Base-by-base conservation (phyloP, 2,113 vertebrate species). In the Turdus rufiventris region DNA sequence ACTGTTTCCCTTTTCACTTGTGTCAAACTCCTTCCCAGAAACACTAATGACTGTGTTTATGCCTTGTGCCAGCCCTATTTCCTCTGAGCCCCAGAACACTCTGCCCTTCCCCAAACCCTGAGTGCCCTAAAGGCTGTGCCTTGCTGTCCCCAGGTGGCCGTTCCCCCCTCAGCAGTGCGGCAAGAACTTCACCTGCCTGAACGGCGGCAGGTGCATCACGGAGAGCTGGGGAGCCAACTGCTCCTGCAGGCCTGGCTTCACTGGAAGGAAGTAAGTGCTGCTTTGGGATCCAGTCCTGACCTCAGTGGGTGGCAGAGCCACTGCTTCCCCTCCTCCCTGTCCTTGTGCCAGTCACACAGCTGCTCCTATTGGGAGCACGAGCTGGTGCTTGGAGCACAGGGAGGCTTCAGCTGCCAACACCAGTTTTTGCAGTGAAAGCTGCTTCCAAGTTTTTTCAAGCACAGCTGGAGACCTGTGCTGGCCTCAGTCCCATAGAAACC, bases 141-240 rank as follows among this genome's bases (percentile, higher is more conserved):
- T 89, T 88, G 62, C 48, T 92, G 60, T 90, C 56, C 45, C 75
- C 77, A 99, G 99, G 51, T 98, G 98, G 98, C 98, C 97, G 0
- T 98, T 98, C 72, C 97, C 98, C 26, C 98, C 98, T 2, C 97
- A 98, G 67, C 95, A 97, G 1, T 99, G 99, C 38, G 97, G 97
- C 16, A 93, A 96, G 82, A 98, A 98, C 87, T 91, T 97, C 76
- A 98, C 98, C 26, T 99, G 99, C 87, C 95, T 97, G 10, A 98
- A 98, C 0, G 98, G 98, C 0, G 98, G 98, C 3, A 93, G 94
- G 6, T 99, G 99, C 65, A 68, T 96, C 15, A 98, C 96, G 0
- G 98, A 98, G 5, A 80, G 93, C 18, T 97, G 93, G 95, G 98
- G 98, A 51, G 98, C 98, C 84, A 99, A 99, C 97, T 99, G 99